Evolutionary conservation across 2,888 invertebrate genomes (phyloP), one percentile per base, ranked within the genome.

Genomic region (Chouioia cunea): DNA sequence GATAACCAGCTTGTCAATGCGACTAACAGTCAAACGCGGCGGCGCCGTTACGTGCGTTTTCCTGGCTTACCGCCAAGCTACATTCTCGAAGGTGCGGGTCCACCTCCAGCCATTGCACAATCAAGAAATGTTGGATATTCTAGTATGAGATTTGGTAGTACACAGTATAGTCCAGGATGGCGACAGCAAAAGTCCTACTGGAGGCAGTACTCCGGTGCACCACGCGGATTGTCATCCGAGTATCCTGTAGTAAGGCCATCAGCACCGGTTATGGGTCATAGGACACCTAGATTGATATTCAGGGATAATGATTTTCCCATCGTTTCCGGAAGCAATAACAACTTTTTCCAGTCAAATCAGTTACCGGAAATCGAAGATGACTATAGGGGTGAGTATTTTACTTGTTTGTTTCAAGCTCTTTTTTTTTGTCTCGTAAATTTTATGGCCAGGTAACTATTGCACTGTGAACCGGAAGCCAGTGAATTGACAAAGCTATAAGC

Each of bases 331-430:
- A 77, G 78, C 27, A 76, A 77, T 18, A 76, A 76, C 58, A 79
- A 78, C 15, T 83, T 85, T 70, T 85, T 85, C 65, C 83, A 82
- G 65, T 81, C 83, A 6, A 85, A 85, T 67, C 85, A 85, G 48
- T 65, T 85, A 60, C 81, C 82, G 10, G 85, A 85, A 2, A 73
- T 80, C 59, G 85, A 85, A 53, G 84, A 84, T 15, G 85, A 84
- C 48, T 77, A 78, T 53, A 78, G 84, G 83, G 85, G 85, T 85
- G 43, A 48, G 57, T 12, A 36, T 36, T 36, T 36, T 12, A 36
- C 36, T 36, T 36, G 36, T 36, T 36, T 36, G 1, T 12, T 36
- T 12, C 1, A 6, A 1, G 6, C 36, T 36, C 10, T 36, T 36
- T 12, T 36, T 36, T 36, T 36, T 36, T 10, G 36, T 4, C 6